Percentiles rank a stretch among this genome's conserved stretches.
Conservation (phyloP, 2,113 vertebrate species). For the Puma concolor region DNA sequence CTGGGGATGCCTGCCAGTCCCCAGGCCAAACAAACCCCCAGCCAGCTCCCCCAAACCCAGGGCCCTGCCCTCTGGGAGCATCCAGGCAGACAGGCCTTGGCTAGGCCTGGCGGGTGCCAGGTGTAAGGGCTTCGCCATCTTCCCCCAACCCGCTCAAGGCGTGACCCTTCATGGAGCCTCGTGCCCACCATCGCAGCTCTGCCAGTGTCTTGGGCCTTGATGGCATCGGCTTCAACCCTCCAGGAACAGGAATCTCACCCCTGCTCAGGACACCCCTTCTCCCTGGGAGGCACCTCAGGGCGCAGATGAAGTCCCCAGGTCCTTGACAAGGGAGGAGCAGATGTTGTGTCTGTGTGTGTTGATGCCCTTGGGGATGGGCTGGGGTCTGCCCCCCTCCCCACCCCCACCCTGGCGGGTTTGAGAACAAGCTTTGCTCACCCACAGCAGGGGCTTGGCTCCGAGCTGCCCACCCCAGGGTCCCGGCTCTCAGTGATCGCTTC, state of each 20-base stretch:
- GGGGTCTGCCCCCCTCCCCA: background rate
- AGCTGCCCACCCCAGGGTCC: background rate
- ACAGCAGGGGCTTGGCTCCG: background rate
- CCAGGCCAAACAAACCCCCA: background rate
- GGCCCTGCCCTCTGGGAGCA: accelerated
- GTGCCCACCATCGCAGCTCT: background rate
- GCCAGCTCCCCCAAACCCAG: background rate
- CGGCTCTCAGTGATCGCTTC: accelerated
- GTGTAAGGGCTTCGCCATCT: accelerated
- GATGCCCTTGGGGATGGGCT: accelerated
- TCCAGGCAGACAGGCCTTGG: background rate
- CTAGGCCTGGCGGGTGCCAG: background rate
- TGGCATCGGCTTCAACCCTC: accelerated
- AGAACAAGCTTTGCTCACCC: background rate
- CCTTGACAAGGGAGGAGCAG: background rate
- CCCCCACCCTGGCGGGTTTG: no score
- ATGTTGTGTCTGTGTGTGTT: no score
- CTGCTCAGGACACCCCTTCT: background rate
- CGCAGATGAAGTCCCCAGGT: background rate
- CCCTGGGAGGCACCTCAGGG: background rate
- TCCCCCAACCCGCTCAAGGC: accelerated
- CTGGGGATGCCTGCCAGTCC: background rate
- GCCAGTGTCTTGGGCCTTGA: accelerated
- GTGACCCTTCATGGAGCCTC: accelerated
- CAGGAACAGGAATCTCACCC: background rate